Evolutionary conservation across 2,113 vertebrate species (phyloP), one percentile per base, ranked within the genome.

Genomic region (Lamprotornis superbus): DNA sequence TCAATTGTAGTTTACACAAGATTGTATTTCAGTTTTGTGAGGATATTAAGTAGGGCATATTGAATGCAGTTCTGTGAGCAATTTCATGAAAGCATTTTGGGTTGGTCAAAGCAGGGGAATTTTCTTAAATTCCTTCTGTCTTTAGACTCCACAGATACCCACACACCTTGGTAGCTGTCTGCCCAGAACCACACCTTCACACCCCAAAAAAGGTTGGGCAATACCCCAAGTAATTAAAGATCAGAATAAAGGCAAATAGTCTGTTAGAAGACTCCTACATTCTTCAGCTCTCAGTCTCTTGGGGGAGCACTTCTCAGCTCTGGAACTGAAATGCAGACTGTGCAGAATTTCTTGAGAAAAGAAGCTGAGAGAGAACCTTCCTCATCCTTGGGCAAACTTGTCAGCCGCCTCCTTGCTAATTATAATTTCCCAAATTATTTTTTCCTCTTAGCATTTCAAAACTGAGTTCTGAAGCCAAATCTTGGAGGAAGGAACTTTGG

Each of bases 391-490:
- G 47, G 60, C 83, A 94, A 87, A 68, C 15, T 78, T 60, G 40
- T 90, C 28, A 23, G 33, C 68, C 44, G 82, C 59, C 56, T 93
- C 47, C 73, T 78, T 78, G 47, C 33, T 89, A 90, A 89, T 46
- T 59, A 39, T 31, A 59, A 84, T 75, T 94, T 93, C 56, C 39
- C 22, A 94, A 78, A 93, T 75, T 60, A 21, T 56, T 81, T 89
- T 79, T 95, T 91, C 73, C 47, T 92, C 22, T 87, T 73, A 87
- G 60, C 61, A 78, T 97, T 96, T 92, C 2, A 5, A 93, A 97
- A 96, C 39, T 2, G 7, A 90, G 80, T 87, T 92, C 86, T 81
- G 75, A 94, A 80, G 91, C 86, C 68, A 94, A 71, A 90, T 86
- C 35, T 83, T 82, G 60, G 73, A 83, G 73, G 19, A 92, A 89